Evolutionary conservation across 2,113 vertebrate species (phyloP).

Genomic region (Variabilichromis moorii): DNA sequence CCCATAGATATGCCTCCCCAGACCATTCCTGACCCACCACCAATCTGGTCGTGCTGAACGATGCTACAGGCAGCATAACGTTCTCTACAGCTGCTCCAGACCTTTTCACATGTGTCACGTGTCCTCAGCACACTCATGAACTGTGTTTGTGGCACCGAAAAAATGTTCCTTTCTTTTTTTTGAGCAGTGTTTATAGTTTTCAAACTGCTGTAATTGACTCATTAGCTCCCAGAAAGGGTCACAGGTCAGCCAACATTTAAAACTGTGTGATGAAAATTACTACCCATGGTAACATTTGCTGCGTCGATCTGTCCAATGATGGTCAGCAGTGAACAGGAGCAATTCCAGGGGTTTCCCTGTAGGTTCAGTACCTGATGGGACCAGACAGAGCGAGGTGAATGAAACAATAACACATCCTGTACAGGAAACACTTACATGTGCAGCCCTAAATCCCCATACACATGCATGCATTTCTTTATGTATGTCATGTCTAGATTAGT

Average conservation of each 20-base stretch:
- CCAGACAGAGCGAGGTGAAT: neutral
- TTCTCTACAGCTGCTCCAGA: neutral
- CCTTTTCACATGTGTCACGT: neutral
- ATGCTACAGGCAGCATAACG: neutral
- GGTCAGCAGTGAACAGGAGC: constrained; percentile 70
- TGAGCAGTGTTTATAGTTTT: neutral
- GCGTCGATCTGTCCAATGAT: constrained; percentile 56
- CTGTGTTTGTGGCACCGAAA: neutral
- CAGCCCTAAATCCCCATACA: neutral
- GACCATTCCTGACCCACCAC: neutral
- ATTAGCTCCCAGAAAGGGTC: neutral
- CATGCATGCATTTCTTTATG: neutral
- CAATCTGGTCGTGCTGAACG: neutral
- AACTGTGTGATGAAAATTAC: neutral
- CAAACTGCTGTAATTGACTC: neutral
- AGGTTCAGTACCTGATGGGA: constrained; percentile 63
- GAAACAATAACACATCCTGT: neutral
- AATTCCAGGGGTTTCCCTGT: constrained; percentile 80
- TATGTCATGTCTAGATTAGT: neutral
- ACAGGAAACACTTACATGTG: neutral
- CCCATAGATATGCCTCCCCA: neutral
- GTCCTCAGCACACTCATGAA: rapidly evolving
- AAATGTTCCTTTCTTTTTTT: neutral
- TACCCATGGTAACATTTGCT: constrained; percentile 68
- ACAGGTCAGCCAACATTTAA: neutral